Evolutionary conservation across 2,113 vertebrate genomes (phyloP), one percentile per base, ranked within the genome.

Genomic region (Zingel zingel): DNA sequence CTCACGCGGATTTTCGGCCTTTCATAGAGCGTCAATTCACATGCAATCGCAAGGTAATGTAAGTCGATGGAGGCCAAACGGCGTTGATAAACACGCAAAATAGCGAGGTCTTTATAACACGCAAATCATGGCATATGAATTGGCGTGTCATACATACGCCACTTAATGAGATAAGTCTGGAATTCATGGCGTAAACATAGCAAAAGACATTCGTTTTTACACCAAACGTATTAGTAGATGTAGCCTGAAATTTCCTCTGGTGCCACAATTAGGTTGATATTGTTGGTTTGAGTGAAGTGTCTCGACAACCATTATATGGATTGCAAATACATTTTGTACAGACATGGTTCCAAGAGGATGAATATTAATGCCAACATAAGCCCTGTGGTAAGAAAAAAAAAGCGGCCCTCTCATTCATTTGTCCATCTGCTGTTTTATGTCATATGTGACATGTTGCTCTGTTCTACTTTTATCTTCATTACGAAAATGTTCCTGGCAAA

Each of bases 401-500:
- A 13, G 18, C 30, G 10, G 4, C 61, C 61, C 27, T 63, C 33
- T 63, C 14, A 47, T 66, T 66, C 3, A 27, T 25, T 66, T 7
- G n/a, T 25, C n/a, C 7, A 10, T 67, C 10, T 50, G 15, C 47
- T 67, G 50, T 47, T 57, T 43, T 15, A 25, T 59, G 27, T 39
- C 39, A 3, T 50, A 25, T 53, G 53, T 61, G 57, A 51, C 61
- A 27, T 45, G 74, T 66, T 57, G 23, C 9, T 43, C 33, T 69
- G 77, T 62, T 73, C 72, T 70, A 33, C 30, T 78, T 70, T 57
- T 65, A 73, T 50, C 67, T 58, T 58, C 19, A 59, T 72, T 58
- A 86, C 13, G 33, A 21, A 59, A 75, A 6, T 59, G 58, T 65
- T 67, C 65, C 61, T 84, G 47, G 71, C 83, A 75, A 45, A 81